Conservation (phyloP, 2,888 invertebrate species). For the Epiblema foenella region DNA sequence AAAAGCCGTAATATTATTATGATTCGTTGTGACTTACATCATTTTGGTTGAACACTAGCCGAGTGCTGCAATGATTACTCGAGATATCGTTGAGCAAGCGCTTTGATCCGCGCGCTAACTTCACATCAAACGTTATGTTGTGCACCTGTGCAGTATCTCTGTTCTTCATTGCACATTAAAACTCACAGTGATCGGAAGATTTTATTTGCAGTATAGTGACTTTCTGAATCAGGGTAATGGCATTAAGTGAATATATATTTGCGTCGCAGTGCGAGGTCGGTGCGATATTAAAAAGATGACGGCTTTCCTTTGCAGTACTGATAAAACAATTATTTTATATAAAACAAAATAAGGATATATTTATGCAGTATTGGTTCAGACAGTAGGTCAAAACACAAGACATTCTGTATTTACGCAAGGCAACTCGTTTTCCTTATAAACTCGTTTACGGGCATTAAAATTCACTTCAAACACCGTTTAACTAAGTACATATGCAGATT, state of each 20-base stretch:
- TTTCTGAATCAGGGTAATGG: too few relatives aligned
- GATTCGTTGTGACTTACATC: background rate
- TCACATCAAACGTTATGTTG: slow-evolving; percentile 21
- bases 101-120: slow-evolving; percentile 22
- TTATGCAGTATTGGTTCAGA: background rate
- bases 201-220: too few relatives aligned
- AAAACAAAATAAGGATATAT: background rate
- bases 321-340: background rate
- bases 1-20: background rate
- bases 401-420: slow-evolving; percentile 20
- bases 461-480: slow-evolving; percentile 14
- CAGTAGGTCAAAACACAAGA: slow-evolving; percentile 26
- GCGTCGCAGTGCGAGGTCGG: too few relatives aligned
- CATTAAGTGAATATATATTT: too few relatives aligned
- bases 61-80: slow-evolving; percentile 38
- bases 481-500: background rate
- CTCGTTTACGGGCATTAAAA: slow-evolving; percentile 25
- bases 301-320: background rate
- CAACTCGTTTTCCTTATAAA: slow-evolving; percentile 26
- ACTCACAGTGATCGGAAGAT: too few relatives aligned
- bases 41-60: background rate
- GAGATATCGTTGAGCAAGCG: slow-evolving; percentile 37
- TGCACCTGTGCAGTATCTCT: slow-evolving; percentile 6
- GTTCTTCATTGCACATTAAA: too few relatives aligned
- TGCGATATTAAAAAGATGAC: too few relatives aligned